Base-by-base conservation (phyloP, 1,140 invertebrate genomes). In the Xylocopa sonorina region DNA sequence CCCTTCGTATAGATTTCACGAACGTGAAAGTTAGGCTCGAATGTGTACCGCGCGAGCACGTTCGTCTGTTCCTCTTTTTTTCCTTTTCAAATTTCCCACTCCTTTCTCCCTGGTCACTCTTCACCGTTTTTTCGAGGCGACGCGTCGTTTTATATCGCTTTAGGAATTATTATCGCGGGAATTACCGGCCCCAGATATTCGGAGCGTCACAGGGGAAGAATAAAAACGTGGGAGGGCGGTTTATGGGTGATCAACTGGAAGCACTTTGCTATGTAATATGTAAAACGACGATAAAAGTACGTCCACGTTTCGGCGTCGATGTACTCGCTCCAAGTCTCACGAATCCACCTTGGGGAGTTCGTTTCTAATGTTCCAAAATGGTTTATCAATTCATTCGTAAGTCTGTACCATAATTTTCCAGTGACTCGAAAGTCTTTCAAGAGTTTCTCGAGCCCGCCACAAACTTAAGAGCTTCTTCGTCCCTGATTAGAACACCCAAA, bases 241-340 rank as follows among this genome's bases (percentile, higher is more conserved):
- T 69, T 77, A 77, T 58, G 64, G 64, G 0, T 46, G 66, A 78
- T 71, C 66, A 69, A 50, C 60, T 71, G 75, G 55, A 78, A 78
- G 14, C 55, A 27, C 9, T 62, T 50, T 27, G 55, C 1, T 29
- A 24, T 60, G 66, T 77, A 58, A 78, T 62, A 78, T 71, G 75
- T 32, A 71, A 78, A 78, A 51, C 41, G 55, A 38, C 55, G 55
- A 71, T 71, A 50, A 71, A 78, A 51, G 60, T 46, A 43, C 74
- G n/a, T 38, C 55, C 38, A 29, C 32, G 53, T 48, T 34, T 38
- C 50, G 50, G 24, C 62, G 46, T 41, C 27, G 63, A 76, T 53
- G 29, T 63, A 41, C 32, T 46, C 38, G 32, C 32, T 46, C 38
- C 46, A 12, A 27, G 53, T 66, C 66, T 50, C n/a, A 32, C 6